phyloP scores from a whole-genome alignment of 2,888 invertebrate species.

The Lycaena phlaeas region DNA sequence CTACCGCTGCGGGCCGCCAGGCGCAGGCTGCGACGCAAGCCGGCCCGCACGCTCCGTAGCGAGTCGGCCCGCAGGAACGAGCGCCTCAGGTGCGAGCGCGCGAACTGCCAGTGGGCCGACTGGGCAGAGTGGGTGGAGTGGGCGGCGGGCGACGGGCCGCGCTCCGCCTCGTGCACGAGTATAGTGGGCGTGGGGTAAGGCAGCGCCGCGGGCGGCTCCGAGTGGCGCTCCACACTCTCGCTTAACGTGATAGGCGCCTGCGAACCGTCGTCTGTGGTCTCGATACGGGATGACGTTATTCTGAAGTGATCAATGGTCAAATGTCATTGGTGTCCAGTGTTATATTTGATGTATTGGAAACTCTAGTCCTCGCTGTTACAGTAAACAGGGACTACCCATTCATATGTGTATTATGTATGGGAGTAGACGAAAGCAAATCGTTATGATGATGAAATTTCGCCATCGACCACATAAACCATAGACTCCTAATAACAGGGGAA shows the following conservation, averaged over 20 bases:
- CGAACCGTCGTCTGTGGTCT: slow-evolving; percentile 37
- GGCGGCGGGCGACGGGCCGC: no score
- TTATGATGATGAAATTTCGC: no score
- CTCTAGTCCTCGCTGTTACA: not conserved
- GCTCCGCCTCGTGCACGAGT: slow-evolving; percentile 45
- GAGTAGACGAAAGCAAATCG: no score
- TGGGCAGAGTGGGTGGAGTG: no score
- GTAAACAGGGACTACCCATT: no score
- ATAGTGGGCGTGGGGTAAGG: slow-evolving; percentile 35
- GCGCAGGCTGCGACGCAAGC: slow-evolving; percentile 2
- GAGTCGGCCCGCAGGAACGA: slow-evolving; percentile 1
- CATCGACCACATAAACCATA: no score
- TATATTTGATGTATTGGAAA: not conserved
- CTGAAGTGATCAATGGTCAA: no score
- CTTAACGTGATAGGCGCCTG: slow-evolving; percentile 57
- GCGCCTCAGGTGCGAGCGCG: not conserved
- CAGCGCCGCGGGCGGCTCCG: slow-evolving; percentile 36
- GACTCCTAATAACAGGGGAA: no score
- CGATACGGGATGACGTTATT: slow-evolving; percentile 45
- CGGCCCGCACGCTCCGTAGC: not conserved
- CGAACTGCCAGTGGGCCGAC: not conserved
- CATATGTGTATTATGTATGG: no score
- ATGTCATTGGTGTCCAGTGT: no score
- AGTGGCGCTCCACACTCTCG: slow-evolving; percentile 48
- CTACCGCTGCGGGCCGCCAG: not conserved